A percentile compares a stretch with the other conserved stretches of the same genome.
Conservation (phyloP, 2,888 invertebrate species). For the Phymatocera aterrima region DNA sequence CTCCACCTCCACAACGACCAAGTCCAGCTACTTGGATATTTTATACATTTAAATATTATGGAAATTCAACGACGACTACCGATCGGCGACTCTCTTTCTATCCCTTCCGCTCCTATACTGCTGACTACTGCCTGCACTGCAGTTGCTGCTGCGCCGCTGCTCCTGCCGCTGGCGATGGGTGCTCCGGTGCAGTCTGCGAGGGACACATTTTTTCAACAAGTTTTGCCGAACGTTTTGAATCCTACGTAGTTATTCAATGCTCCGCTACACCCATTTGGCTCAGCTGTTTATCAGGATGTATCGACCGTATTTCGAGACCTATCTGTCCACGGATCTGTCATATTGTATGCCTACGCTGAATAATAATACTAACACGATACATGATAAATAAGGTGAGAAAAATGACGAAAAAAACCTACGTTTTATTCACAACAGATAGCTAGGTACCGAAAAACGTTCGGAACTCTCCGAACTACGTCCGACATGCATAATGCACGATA, state of each 20-base stretch:
- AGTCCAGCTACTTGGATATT: constrained; percentile 50
- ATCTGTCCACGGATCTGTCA: constrained; percentile 67
- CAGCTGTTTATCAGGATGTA: constrained; percentile 23
- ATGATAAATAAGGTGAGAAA: not conserved
- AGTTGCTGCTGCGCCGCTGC: too few species aligned
- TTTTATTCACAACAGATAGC: too few species aligned
- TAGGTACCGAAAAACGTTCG: too few species aligned
- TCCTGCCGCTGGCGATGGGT: not conserved
- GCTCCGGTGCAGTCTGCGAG: not conserved
- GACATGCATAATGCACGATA: too few species aligned
- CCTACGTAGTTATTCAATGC: constrained; percentile 1
- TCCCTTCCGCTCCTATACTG: not conserved
- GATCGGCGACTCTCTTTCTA: not conserved
- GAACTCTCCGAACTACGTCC: too few species aligned
- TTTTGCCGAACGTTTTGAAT: constrained; percentile 7
- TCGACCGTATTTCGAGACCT: constrained; percentile 52
- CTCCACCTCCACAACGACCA: constrained; percentile 11
- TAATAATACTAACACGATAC: too few species aligned
- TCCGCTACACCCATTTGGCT: constrained; percentile 23
- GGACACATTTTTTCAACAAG: not conserved
- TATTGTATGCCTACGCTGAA: constrained; percentile 54
- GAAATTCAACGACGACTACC: constrained; percentile 63
- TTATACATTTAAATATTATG: constrained; percentile 73
- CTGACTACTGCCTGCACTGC: too few species aligned
- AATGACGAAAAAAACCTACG: not conserved